phyloP scores from a whole-genome alignment of 2,113 vertebrate species.

The Pachypanchax playfairii region DNA sequence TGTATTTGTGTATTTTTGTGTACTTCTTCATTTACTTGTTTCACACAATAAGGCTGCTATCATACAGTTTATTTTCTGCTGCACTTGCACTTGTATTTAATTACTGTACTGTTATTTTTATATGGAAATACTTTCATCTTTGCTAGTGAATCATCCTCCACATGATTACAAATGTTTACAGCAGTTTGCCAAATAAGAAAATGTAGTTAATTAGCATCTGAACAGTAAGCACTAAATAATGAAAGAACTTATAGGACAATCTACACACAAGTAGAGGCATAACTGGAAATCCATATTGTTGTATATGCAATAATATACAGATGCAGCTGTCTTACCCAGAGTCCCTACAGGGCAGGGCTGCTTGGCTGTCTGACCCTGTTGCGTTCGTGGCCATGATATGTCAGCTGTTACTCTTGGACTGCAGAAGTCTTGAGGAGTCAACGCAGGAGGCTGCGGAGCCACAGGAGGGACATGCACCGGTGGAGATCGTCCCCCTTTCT shows the following conservation, averaged over 20 bases:
- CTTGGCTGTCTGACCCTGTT: constrained; percentile 92
- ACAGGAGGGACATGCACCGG: constrained; percentile 67
- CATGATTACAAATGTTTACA: not conserved
- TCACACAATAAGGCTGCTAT: not conserved
- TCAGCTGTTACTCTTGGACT: constrained; percentile 86
- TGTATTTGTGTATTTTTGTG: not conserved
- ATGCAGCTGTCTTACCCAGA: constrained; percentile 81
- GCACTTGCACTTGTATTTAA: not conserved
- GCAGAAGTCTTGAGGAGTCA: constrained; percentile 87
- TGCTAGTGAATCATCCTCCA: not conserved
- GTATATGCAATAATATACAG: too few species aligned
- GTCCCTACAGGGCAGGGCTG: constrained; percentile 93
- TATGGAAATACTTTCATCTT: not conserved
- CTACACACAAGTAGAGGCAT: not conserved
- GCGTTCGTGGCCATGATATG: constrained; percentile 93
- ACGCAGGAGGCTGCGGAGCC: constrained; percentile 78
- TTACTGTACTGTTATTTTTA: not conserved
- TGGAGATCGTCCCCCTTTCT: constrained; percentile 64
- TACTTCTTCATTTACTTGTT: not conserved
- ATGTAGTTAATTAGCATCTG: not conserved
- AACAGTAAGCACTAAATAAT: not conserved
- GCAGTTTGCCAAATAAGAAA: not conserved
- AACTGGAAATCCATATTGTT: too few species aligned
- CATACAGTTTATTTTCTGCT: not conserved
- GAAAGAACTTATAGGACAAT: not conserved